Evolutionary conservation across 2,797 vertebrate genomes (phyloP), one percentile per base, ranked within the genome.

Genomic region (Streptopelia turtur): DNA sequence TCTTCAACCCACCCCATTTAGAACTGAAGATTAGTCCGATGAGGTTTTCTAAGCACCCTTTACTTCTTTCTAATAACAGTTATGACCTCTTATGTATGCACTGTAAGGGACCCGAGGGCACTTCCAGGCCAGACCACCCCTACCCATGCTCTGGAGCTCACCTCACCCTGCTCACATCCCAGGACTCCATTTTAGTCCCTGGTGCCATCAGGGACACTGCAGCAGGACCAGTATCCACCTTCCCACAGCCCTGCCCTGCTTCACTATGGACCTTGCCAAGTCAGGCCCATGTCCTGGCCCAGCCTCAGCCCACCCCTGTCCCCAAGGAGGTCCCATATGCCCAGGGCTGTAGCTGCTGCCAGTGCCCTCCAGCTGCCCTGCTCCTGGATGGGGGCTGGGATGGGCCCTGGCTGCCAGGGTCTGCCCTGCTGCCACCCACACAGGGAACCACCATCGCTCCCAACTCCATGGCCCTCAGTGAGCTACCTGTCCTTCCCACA

Each of bases 381-480:
- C 30, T 74, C 17, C 74, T 52, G 35, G 5, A n/a, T 30, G 20
- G 5, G 28, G 21, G 6, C 3, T 27, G 10, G 8, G 33, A 47
- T 1, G 6, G 45, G 16, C 25, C 33, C 57, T 53, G 52, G n/a
- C 52, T 70, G 15, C 9, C 15, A 11, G 23, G 25, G 11, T 27
- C 20, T 47, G 24, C 13, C 17, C 47, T 43, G 35, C 52, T 52
- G 43, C 22, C 27, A 11, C 13, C 37, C 17, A 5, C 8, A 9
- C 3, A 0, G 16, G 49, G 5, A 83, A 41, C 14, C 27, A 35
- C 16, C 56, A 53, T 43, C 0, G 1, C 30, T 69, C 17, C 11
- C 0, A 1, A 4, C 10, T 50, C 45, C 16, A 1, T 0, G 11
- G n/a, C 9, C 39, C 27, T 49, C 66, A 59, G 33, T 0, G 2